These are phyloP conservation scores for Eulemur macaco DNA, from an alignment of 2,113 vertebrate species.

Conservation along the genomic window DNA sequence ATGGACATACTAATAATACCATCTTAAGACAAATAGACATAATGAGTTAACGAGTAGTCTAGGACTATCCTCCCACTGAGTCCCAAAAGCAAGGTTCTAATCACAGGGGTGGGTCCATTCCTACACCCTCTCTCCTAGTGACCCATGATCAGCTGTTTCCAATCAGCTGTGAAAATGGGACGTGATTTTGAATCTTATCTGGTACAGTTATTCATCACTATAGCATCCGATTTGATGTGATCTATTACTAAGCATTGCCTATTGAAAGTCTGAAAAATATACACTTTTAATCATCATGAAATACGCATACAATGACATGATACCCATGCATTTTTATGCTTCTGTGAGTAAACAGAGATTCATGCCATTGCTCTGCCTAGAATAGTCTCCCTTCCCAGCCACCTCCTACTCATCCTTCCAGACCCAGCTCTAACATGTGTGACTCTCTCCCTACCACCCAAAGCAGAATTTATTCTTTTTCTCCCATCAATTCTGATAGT, in stretches of 20 bases:
- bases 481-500: background rate
- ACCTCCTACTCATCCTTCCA: background rate
- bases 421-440: background rate
- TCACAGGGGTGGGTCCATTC: background rate
- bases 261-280: background rate
- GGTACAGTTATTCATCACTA: background rate
- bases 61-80: background rate
- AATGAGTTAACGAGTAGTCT: background rate
- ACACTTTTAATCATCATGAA: background rate
- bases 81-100: background rate
- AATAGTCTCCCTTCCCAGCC: background rate
- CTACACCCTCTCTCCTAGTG: background rate
- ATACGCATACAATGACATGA: background rate
- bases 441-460: background rate
- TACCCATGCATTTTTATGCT: no score
- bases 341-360: background rate
- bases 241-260: background rate
- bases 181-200: background rate
- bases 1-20: background rate
- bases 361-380: background rate
- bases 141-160: background rate
- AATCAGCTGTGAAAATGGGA: background rate
- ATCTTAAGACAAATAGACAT: background rate
- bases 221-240: background rate
- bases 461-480: constrained; percentile 12